Base-by-base conservation (phyloP, 2,113 vertebrate species). In the Xyrauchen texanus region DNA sequence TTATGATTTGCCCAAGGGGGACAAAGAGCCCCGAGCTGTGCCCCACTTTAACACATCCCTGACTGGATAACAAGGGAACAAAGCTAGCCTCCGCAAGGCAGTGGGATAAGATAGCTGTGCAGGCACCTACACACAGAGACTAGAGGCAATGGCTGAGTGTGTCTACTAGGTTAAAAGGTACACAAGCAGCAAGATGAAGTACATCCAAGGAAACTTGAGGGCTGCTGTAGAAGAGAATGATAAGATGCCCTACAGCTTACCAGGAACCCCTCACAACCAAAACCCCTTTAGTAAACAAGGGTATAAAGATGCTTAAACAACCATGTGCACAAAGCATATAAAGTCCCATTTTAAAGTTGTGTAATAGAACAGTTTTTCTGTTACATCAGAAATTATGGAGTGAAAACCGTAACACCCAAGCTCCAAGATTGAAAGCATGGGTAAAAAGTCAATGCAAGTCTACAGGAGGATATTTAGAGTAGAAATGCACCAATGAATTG, bases 41-140 rank as follows among this genome's bases (percentile, higher is more conserved):
- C 88, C 94, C 94, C 93, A 94, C 91, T 95, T 94, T 96, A 94
- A 95, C 93, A 95, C 93, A 80, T 94, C 91, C 90, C 87, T 89
- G 88, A 89, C 89, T 88, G 81, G 80, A 85, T 89, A 89, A 88
- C 74, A 85, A 63, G 85, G 84, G 57, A 83, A 91, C 89, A 91
- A 91, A 91, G 83, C 81, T 49, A 78, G 1, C 4, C 75, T 82
- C 84, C 8, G 47, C 57, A 55, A 81, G 71, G 13, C 81, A 80
- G 80, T 82, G 77, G 80, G 76, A 86, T 34, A 65, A 45, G 75
- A 86, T 73, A 67, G 82, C 68, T 78, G 79, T 47, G 70, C 63
- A 85, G 65, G 77, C 75, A 83, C 80, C 83, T 77, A 53, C 74
- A 71, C 61, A 80, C 11, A 64, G 72, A 77, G 73, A 16, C 51